A percentile compares a stretch with the other conserved stretches of the same genome.
These are phyloP conservation scores for Leucania comma DNA, from an alignment of 2,888 invertebrate species.

Conservation along the genomic window DNA sequence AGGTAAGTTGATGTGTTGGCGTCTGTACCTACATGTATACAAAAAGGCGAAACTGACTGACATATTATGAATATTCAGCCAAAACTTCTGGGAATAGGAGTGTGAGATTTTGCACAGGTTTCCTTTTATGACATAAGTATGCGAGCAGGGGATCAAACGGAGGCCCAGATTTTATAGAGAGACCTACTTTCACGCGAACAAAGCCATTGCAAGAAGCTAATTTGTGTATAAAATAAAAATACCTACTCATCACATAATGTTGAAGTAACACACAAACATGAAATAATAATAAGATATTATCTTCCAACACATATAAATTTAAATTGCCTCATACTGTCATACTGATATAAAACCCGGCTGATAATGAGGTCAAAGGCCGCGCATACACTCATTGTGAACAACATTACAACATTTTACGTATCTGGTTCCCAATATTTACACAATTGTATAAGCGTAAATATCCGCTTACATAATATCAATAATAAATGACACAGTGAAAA, in stretches of 20 bases:
- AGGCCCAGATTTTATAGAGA: too few relatives aligned
- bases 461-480: background rate
- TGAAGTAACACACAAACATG: too few relatives aligned
- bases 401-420: conserved; percentile 8
- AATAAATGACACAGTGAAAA: background rate
- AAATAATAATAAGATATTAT: background rate
- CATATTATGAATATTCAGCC: too few relatives aligned
- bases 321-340: conserved; percentile 14
- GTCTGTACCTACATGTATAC: too few relatives aligned
- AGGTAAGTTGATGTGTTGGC: too few relatives aligned
- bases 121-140: too few relatives aligned
- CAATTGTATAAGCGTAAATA: conserved; percentile 24
- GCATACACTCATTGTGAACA: background rate
- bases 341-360: background rate
- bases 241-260: background rate
- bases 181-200: too few relatives aligned
- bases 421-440: conserved; percentile 17
- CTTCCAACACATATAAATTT: conserved; percentile 9
- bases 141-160: too few relatives aligned
- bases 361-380: conserved; percentile 31
- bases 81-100: too few relatives aligned
- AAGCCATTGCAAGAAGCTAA: too few relatives aligned
- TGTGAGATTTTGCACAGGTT: too few relatives aligned
- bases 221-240: background rate
- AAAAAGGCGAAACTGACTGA: too few relatives aligned